Evolutionary conservation across 2,797 vertebrate species (phyloP).

Genomic region (Morus bassanus): DNA sequence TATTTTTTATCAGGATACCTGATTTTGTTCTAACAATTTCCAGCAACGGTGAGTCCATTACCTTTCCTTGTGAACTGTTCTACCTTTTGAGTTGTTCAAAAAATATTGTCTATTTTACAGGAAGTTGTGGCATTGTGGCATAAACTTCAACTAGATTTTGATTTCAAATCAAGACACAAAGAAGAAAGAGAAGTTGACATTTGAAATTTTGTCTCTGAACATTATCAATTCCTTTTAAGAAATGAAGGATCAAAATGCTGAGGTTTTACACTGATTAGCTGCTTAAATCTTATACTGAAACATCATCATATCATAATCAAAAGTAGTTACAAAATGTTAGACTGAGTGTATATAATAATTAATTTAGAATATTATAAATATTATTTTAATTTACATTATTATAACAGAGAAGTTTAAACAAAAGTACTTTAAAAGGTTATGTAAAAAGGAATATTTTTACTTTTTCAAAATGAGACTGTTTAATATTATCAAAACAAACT

Average conservation of each 20-base stretch:
- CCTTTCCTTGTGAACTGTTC: neutral
- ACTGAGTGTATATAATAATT: neutral
- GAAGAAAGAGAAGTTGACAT: neutral
- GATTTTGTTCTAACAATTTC: neutral
- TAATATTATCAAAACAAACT: neutral
- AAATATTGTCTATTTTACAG: neutral
- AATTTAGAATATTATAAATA: neutral
- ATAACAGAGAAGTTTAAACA: neutral
- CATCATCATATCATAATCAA: neutral
- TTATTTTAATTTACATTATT: neutral
- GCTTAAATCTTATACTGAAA: neutral
- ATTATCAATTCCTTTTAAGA: neutral
- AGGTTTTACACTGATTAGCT: neutral
- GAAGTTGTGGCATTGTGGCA: neutral
- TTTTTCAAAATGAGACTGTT: neutral
- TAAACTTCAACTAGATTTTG: neutral
- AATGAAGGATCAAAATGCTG: neutral
- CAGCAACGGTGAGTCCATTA: neutral
- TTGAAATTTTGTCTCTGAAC: neutral
- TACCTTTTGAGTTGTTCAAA: neutral
- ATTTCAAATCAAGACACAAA: neutral
- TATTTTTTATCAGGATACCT: neutral
- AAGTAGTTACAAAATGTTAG: neutral
- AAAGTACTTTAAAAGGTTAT: accelerated
- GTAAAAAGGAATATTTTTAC: neutral